Percentiles rank a stretch among this genome's conserved stretches.
phyloP scores from a whole-genome alignment of 2,888 invertebrate species.

The Congeria kusceri region DNA sequence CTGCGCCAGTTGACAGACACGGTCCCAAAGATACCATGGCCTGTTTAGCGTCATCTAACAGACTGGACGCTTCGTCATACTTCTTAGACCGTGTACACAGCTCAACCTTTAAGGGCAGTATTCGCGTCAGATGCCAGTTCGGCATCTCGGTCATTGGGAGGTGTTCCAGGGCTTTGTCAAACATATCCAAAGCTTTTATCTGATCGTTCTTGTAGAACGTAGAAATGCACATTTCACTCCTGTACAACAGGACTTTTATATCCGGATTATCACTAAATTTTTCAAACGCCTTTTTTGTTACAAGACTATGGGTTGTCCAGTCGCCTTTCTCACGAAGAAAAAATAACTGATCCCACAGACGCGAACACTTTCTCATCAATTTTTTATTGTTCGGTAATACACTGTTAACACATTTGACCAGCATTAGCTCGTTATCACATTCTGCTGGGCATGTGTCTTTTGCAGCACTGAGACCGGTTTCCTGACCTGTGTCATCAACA shows the following conservation, averaged over 20 bases:
- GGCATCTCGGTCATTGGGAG: slow-evolving; percentile 35
- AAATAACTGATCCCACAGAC: slow-evolving; percentile 40
- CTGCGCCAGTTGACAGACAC: slow-evolving; percentile 42
- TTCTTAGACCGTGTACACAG: slow-evolving; percentile 20
- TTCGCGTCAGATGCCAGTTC: slow-evolving; percentile 37
- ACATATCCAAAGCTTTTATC: slow-evolving; percentile 20
- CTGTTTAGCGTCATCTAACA: slow-evolving; percentile 31
- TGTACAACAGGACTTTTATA: slow-evolving; percentile 25
- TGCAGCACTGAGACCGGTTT: neutral
- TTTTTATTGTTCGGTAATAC: slow-evolving; percentile 27
- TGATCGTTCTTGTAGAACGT: slow-evolving; percentile 40
- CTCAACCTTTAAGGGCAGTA: slow-evolving; percentile 34
- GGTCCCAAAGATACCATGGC: slow-evolving; percentile 23
- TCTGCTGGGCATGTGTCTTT: neutral
- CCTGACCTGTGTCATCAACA: neutral
- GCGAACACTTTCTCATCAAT: slow-evolving; percentile 31
- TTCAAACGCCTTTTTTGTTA: slow-evolving; percentile 22
- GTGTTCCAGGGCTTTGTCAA: slow-evolving; percentile 27
- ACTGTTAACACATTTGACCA: neutral
- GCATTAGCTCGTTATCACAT: neutral
- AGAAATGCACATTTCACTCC: slow-evolving; percentile 43
- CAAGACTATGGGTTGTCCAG: slow-evolving; percentile 22
- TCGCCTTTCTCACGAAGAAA: slow-evolving; percentile 37
- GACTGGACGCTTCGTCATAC: slow-evolving; percentile 30
- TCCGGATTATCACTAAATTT: slow-evolving; percentile 32